Conservation (phyloP, 2,113 vertebrate genomes). For the Hemichromis elongatus region DNA sequence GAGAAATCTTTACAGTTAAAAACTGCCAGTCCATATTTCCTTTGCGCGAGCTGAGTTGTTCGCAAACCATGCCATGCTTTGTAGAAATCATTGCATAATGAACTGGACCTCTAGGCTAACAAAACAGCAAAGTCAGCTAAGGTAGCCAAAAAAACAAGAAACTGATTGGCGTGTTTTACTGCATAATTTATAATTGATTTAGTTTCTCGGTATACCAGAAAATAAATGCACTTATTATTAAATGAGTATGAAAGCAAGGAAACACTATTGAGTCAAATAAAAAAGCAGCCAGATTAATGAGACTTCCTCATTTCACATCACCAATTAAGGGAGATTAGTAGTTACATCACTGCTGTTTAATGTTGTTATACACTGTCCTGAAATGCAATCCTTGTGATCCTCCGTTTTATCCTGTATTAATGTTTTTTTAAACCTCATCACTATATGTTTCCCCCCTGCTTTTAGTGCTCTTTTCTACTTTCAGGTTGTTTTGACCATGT, state of each 20-base stretch:
- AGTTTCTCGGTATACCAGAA: neutral
- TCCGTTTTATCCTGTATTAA: neutral
- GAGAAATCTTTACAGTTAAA: neutral
- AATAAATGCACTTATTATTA: neutral
- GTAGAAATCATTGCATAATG: neutral
- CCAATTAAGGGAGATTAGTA: neutral
- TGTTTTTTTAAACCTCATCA: neutral
- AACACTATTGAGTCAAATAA: neutral
- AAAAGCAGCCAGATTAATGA: neutral
- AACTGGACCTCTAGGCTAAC: neutral
- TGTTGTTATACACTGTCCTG: neutral
- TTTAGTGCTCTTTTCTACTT: neutral
- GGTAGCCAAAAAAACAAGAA: conserved; percentile 4
- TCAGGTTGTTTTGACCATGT: neutral
- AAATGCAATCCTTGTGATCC: neutral
- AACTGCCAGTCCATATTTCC: neutral
- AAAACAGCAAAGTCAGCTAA: neutral
- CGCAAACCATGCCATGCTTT: neutral
- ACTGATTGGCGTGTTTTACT: neutral
- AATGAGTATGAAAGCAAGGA: neutral
- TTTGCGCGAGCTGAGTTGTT: neutral
- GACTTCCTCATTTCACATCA: neutral
- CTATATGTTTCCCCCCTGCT: neutral
- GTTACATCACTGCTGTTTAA: neutral
- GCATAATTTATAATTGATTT: neutral